Percentiles rank a stretch among this genome's conserved stretches.
Evolutionary conservation across 2,888 invertebrate genomes (phyloP).

Genomic region (Andrena marginata): DNA sequence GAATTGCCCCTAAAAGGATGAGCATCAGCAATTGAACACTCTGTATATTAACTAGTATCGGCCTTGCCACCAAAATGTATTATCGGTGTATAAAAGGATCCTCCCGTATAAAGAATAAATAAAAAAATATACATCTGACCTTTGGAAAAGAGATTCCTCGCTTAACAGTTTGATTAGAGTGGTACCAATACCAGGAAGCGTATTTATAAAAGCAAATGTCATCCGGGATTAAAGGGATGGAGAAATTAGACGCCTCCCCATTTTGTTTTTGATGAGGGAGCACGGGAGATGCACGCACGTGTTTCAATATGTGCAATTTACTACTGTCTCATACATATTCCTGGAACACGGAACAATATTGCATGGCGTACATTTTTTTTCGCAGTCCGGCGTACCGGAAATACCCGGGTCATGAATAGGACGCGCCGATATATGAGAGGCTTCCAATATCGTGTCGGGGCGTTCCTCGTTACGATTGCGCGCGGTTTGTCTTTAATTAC

Average conservation of each 20-base stretch:
- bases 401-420: slow-evolving; percentile 28
- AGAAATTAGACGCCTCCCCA: neutral
- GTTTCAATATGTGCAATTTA: slow-evolving; percentile 29
- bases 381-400: slow-evolving; percentile 9
- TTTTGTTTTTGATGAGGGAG: neutral
- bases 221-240: neutral
- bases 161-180: neutral
- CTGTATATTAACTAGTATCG: too few relatives aligned
- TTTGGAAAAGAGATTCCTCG: too few relatives aligned
- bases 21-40: too few relatives aligned
- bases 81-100: too few relatives aligned
- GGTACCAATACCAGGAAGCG: neutral
- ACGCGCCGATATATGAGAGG: slow-evolving; percentile 24
- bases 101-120: too few relatives aligned
- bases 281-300: neutral
- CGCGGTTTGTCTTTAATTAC: slow-evolving; percentile 20
- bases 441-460: slow-evolving; percentile 20
- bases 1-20: too few relatives aligned
- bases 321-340: slow-evolving; percentile 18
- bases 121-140: too few relatives aligned
- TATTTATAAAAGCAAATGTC: slow-evolving; percentile 4
- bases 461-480: neutral
- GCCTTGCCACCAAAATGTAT: too few relatives aligned
- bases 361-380: slow-evolving; percentile 12
- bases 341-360: slow-evolving; percentile 29